These are phyloP conservation scores for Brienomyrus brachyistius DNA, from an alignment of 2,113 vertebrate species.

Conservation along the genomic window DNA sequence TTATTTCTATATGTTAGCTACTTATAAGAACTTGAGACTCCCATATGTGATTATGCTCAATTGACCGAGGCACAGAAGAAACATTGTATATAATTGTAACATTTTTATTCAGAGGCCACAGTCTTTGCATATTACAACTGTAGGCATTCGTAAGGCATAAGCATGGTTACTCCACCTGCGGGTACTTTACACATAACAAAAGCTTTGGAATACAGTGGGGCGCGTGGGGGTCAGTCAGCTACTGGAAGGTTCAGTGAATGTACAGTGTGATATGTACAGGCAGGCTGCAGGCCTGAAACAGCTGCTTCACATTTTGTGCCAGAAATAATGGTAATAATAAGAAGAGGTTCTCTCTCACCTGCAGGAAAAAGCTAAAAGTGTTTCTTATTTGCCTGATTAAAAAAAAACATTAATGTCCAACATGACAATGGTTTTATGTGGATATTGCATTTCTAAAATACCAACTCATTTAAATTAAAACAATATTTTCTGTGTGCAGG, in stretches of 20 bases:
- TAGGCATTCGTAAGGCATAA: conserved; percentile 83
- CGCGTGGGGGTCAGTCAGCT: conserved; percentile 67
- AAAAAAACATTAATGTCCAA: conserved; percentile 11
- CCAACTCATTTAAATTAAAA: conserved; percentile 18
- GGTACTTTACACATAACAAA: conserved; percentile 70
- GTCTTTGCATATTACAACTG: conserved; percentile 72
- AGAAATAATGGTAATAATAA: conserved; percentile 34
- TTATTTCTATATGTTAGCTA: neutral
- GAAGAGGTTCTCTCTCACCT: conserved; percentile 70
- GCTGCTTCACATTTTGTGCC: conserved; percentile 67
- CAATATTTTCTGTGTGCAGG: conserved; percentile 10
- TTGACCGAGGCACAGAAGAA: neutral
- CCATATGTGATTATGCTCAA: neutral
- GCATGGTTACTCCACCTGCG: conserved; percentile 68
- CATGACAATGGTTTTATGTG: conserved; percentile 31
- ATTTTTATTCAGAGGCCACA: conserved; percentile 83
- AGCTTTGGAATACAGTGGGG: conserved; percentile 53
- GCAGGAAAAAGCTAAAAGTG: conserved; percentile 28
- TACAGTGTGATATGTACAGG: conserved; percentile 71
- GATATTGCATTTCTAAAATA: conserved; percentile 42
- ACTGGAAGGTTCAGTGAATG: conserved; percentile 70
- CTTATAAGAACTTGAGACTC: neutral
- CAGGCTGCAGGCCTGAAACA: conserved; percentile 64
- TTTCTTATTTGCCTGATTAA: neutral
- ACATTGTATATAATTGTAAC: conserved; percentile 58